Evolutionary conservation across 1,140 invertebrate genomes (phyloP), one percentile per base, ranked within the genome.

Genomic region (Eumeta japonica): DNA sequence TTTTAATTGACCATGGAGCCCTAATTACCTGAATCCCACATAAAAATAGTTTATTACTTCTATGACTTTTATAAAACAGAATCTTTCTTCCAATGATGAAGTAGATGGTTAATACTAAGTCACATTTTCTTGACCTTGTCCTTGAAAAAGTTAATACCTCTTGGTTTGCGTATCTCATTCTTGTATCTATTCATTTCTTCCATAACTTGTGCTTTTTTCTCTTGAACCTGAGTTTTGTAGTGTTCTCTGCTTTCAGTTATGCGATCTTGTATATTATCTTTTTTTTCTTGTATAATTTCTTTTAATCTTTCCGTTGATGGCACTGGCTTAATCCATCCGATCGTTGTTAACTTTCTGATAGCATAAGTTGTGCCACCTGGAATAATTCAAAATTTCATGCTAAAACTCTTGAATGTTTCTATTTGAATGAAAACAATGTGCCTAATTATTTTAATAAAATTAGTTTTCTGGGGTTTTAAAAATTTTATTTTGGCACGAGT

Each of bases 241-340:
- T 68, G 64, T 40, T 73, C 65, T 47, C 75, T 79, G 31, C 75
- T 70, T 39, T 74, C 76, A 48, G 65, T 63, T 28, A 78, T 70
- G 18, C 58, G 55, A 19, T 77, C 77, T 47, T 78, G 72, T 15
- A 83, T 45, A 35, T 65, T 72, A 34, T 79, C 77, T 52, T 75
- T 78, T 42, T 75, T 76, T 43, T 81, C 79, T 41, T 78, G 63
- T 34, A 81, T 62, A 67, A 85, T 80, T 55, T 82, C 76, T 54
- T 81, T 81, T 0, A 85, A 58, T 42, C 80, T 59, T 45, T 82
- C 79, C 34, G 65, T 75, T 28, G 79, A 79, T 5, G 83, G 81
- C 2, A 85, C 78, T 37, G 83, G 83, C 61, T 83, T 83, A 37
- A 90, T 85, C 55, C 81, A 84, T 10, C 86, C 87, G 46, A 78